A percentile compares a stretch with the other conserved stretches of the same genome.
phyloP scores from a whole-genome alignment of 2,888 invertebrate genomes.

The Anodontia alba region DNA sequence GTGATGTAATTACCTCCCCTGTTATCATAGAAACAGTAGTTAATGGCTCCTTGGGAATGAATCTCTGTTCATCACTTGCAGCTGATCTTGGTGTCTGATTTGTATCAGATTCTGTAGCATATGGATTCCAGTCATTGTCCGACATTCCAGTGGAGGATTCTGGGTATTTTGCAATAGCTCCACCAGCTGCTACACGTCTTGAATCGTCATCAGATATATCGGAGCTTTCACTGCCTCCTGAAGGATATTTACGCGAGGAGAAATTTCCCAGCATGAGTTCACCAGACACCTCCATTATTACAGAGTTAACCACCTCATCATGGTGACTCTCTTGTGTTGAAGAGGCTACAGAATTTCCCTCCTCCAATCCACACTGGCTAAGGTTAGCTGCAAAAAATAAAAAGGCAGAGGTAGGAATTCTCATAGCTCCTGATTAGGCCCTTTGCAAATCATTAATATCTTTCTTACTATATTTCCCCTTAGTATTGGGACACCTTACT shows the following conservation, averaged over 20 bases:
- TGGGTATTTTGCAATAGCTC: conserved; percentile 73
- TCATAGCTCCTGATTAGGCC: too few species aligned
- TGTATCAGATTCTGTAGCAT: conserved; percentile 78
- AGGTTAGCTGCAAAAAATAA: conserved; percentile 30
- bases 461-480: too few species aligned
- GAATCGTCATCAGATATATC: conserved; percentile 65
- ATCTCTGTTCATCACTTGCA: conserved; percentile 46
- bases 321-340: conserved; percentile 62
- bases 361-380: conserved; percentile 51
- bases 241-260: conserved; percentile 54
- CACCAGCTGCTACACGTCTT: conserved; percentile 43
- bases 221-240: conserved; percentile 63
- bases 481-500: too few species aligned
- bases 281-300: conserved; percentile 78
- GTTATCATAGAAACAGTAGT: conserved; percentile 50
- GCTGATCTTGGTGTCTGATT: conserved; percentile 72
- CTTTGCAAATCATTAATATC: too few species aligned
- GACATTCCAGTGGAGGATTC: conserved; percentile 77
- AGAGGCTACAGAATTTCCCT: conserved; percentile 44
- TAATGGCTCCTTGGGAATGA: conserved; percentile 5
- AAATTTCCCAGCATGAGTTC: conserved; percentile 76
- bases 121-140: conserved; percentile 80
- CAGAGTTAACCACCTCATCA: conserved; percentile 72
- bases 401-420: too few species aligned
- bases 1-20: conserved; percentile 37